Conservation (phyloP, 2,113 vertebrate species). For the Xiphias gladius region DNA sequence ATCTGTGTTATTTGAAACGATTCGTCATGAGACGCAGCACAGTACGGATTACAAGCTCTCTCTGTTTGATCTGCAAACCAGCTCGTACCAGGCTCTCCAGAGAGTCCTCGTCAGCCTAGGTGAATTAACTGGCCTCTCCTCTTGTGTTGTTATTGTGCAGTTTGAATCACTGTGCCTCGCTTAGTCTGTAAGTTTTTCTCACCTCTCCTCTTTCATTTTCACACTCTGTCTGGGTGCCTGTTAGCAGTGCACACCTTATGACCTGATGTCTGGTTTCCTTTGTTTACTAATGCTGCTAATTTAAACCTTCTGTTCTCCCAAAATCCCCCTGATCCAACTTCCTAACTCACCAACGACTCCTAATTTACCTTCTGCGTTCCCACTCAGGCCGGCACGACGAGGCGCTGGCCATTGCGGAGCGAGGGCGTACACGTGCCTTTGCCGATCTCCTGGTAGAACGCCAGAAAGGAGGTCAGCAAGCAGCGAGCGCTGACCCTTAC, state of each 20-base stretch:
- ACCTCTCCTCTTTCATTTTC: neutral
- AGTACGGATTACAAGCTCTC: conserved; percentile 95
- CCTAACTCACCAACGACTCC: no score
- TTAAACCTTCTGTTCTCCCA: neutral
- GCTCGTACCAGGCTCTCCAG: conserved; percentile 96
- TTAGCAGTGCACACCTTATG: neutral
- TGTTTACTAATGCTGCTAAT: no score
- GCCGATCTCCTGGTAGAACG: conserved; percentile 94
- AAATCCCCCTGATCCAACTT: neutral
- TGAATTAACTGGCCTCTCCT: conserved; percentile 67
- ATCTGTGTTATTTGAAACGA: conserved; percentile 91
- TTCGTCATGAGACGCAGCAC: conserved; percentile 93
- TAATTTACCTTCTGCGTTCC: no score
- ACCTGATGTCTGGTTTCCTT: neutral
- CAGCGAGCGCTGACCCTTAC: conserved; percentile 86
- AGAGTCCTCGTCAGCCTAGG: conserved; percentile 95
- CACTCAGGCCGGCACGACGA: conserved; percentile 92
- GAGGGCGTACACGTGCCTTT: conserved; percentile 93
- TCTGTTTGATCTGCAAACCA: conserved; percentile 95
- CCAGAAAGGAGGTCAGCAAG: conserved; percentile 91
- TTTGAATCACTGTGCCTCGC: neutral
- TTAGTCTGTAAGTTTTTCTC: neutral
- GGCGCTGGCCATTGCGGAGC: conserved; percentile 93
- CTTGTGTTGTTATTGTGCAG: neutral
- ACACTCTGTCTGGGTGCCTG: neutral